Evolutionary conservation across 2,888 invertebrate species (phyloP), one percentile per base, ranked within the genome.

Genomic region (Deilephila elpenor): DNA sequence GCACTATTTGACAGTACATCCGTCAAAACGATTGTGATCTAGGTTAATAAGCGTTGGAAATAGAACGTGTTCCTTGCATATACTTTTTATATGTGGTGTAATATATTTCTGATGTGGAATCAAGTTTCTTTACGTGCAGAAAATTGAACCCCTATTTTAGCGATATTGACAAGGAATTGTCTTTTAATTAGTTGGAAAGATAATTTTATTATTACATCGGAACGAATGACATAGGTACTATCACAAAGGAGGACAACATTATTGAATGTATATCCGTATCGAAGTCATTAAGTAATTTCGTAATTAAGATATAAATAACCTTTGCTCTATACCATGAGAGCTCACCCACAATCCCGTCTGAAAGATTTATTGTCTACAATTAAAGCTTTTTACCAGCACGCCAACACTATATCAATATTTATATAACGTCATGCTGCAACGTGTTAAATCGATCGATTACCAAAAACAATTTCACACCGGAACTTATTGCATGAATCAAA

Each of bases 401-500:
- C 44, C 17, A 67, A 51, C 67, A 51, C 25, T 44, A 51, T 67
- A 51, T 51, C 67, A 67, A 67, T 67, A 67, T 67, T 67, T 67
- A 67, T 67, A 67, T 67, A 25, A 67, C 62, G 62, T 72, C 62
- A 56, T 53, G 62, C 53, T 56, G 62, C 32, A 72, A 72, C 62
- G 53, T 32, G 79, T 78, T 75, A 79, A 80, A 75, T 51, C 72
- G 25, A 44, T 71, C 74, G 78, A 82, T 82, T 81, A 82, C 84
- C 83, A 75, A 83, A 86, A 84, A 78, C 78, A 85, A 86, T 80
- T 79, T 78, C 76, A 81, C 83, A 82, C 88, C 91, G 90, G 90
- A 91, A 89, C 82, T 79, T 75, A 78, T 77, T 78, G 83, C 89
- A 84, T 88, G 87, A 88, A 87, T 81, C 78, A 85, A 89, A 88